Evolutionary conservation across 2,888 invertebrate genomes (phyloP).

Genomic region (Zelleria hepariella): DNA sequence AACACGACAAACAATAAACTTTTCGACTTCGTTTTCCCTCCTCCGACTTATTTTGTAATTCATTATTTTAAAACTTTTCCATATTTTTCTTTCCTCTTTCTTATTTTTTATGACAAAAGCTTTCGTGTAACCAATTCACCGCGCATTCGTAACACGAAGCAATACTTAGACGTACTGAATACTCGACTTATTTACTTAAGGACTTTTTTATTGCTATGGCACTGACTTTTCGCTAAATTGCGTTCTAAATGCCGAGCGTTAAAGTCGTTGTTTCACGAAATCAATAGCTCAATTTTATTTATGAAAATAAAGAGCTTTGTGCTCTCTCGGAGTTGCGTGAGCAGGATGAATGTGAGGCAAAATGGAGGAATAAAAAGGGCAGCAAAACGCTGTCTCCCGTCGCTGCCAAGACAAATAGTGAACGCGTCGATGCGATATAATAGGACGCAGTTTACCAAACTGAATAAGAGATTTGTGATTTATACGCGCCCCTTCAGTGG

Average conservation of each 20-base stretch:
- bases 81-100: background rate
- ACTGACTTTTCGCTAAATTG: too few species aligned
- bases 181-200: background rate
- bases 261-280: too few species aligned
- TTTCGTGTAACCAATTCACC: background rate
- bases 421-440: slow-evolving; percentile 11
- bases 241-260: too few species aligned
- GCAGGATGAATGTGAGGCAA: background rate
- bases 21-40: background rate
- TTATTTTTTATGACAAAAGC: background rate
- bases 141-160: background rate
- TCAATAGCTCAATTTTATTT: too few species aligned
- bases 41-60: background rate
- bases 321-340: too few species aligned
- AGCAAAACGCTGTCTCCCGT: slow-evolving; percentile 6
- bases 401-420: slow-evolving; percentile 12
- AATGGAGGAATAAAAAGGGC: slow-evolving; percentile 1
- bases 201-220: too few species aligned
- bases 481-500: slow-evolving; percentile 5
- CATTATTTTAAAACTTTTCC: background rate
- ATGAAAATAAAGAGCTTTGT: too few species aligned
- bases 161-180: background rate
- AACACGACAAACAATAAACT: slow-evolving; percentile 6
- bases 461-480: slow-evolving; percentile 12
- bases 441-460: slow-evolving; percentile 11